A percentile compares a stretch with the other conserved stretches of the same genome.
Evolutionary conservation across 2,888 invertebrate genomes (phyloP).

Genomic region (Sarcophaga carnaria): DNA sequence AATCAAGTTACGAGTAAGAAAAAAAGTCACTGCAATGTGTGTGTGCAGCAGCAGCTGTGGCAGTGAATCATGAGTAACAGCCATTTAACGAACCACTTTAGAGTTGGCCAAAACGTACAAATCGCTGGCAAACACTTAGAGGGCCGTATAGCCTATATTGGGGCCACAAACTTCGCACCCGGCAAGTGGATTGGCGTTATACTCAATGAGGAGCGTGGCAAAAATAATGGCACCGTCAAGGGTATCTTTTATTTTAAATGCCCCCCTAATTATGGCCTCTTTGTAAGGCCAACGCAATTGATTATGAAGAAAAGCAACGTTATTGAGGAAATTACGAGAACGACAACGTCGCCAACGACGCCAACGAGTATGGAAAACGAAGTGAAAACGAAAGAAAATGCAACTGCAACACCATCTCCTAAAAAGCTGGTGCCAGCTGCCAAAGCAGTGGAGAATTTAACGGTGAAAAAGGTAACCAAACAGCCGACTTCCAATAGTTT

Average conservation of each 20-base stretch:
- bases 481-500: constrained; percentile 62
- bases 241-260: constrained; percentile 97
- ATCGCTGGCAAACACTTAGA: constrained; percentile 92
- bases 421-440: background rate
- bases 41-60: constrained; percentile 38
- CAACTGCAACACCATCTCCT: background rate
- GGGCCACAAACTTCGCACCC: constrained; percentile 93
- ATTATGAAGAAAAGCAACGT: constrained; percentile 57
- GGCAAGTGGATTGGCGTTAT: constrained; percentile 98
- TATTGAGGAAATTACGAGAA: constrained; percentile 35
- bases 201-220: constrained; percentile 96
- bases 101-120: constrained; percentile 91
- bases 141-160: constrained; percentile 95
- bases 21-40: constrained; percentile 43
- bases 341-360: constrained; percentile 3
- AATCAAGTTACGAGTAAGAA: background rate
- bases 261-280: constrained; percentile 95
- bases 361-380: constrained; percentile 33
- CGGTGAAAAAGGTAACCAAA: constrained; percentile 47
- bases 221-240: constrained; percentile 97
- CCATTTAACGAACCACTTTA: constrained; percentile 82
- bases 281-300: constrained; percentile 94
- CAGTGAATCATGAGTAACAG: constrained; percentile 67
- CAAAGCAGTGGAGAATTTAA: constrained; percentile 38
- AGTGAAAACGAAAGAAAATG: constrained; percentile 17